Conservation (phyloP, 2,113 vertebrate genomes). For the Forbesichthys papilliferus region DNA sequence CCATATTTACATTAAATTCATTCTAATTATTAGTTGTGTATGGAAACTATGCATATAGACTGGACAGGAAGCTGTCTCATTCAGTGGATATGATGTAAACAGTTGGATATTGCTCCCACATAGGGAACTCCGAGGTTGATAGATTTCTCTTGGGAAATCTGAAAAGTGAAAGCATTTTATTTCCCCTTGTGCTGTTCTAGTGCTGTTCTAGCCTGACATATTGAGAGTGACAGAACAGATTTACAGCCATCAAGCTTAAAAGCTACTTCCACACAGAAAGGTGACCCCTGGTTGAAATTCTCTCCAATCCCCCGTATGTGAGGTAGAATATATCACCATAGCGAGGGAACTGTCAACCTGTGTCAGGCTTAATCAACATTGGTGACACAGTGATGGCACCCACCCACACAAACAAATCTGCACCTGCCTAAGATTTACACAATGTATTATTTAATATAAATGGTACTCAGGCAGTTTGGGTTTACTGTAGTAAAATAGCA, state of each 20-base stretch:
- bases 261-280: constrained; percentile 62
- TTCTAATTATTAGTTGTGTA: no score
- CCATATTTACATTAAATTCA: no score
- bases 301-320: constrained; percentile 71
- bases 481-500: not conserved
- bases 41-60: no score
- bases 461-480: constrained; percentile 17
- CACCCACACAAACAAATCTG: constrained; percentile 49
- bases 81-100: not conserved
- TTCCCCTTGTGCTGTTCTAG: not conserved
- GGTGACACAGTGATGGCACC: constrained; percentile 50
- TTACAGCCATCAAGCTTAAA: constrained; percentile 59
- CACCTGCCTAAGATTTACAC: constrained; percentile 55
- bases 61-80: not conserved
- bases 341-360: constrained; percentile 64
- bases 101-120: not conserved
- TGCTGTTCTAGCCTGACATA: constrained; percentile 38
- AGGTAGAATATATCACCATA: constrained; percentile 67
- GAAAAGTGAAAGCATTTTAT: not conserved
- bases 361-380: constrained; percentile 73
- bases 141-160: constrained; percentile 8
- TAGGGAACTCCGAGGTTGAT: not conserved
- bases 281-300: constrained; percentile 63
- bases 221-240: constrained; percentile 57
- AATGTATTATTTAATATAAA: constrained; percentile 43